Percentiles rank a stretch among this genome's conserved stretches.
Conservation (phyloP, 2,113 vertebrate species). For the Gadus macrocephalus region DNA sequence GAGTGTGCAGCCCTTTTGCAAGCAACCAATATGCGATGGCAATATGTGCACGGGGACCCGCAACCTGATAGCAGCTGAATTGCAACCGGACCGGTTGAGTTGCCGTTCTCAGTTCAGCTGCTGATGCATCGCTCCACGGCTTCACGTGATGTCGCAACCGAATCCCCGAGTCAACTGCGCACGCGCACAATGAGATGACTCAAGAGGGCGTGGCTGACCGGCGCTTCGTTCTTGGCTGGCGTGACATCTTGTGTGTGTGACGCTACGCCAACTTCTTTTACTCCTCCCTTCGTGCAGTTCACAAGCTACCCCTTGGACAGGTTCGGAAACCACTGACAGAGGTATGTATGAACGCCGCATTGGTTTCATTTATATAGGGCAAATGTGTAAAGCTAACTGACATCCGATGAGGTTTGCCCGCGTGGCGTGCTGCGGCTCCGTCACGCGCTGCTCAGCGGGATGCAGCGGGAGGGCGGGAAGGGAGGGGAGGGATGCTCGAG, state of each 20-base stretch:
- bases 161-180: constrained; percentile 20
- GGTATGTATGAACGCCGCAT: constrained; percentile 44
- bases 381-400: no score
- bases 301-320: constrained; percentile 47
- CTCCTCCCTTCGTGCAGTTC: constrained; percentile 56
- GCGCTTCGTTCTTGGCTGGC: constrained; percentile 13
- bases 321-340: constrained; percentile 39
- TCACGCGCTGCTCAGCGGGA: not conserved
- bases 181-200: constrained; percentile 10
- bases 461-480: constrained; percentile 6
- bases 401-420: no score
- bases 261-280: constrained; percentile 37
- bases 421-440: no score
- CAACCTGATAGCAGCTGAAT: no score
- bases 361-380: no score
- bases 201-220: not conserved
- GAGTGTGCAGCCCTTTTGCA: no score
- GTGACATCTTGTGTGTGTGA: constrained; percentile 28
- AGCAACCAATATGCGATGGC: no score
- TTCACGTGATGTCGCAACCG: not conserved
- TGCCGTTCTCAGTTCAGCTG: no score
- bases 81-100: no score
- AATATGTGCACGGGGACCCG: no score
- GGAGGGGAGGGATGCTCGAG: constrained; percentile 42
- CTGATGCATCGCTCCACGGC: no score